Percentiles rank a stretch among this genome's conserved stretches.
Evolutionary conservation across 2,113 vertebrate genomes (phyloP).

Genomic region (Polyodon spathula): DNA sequence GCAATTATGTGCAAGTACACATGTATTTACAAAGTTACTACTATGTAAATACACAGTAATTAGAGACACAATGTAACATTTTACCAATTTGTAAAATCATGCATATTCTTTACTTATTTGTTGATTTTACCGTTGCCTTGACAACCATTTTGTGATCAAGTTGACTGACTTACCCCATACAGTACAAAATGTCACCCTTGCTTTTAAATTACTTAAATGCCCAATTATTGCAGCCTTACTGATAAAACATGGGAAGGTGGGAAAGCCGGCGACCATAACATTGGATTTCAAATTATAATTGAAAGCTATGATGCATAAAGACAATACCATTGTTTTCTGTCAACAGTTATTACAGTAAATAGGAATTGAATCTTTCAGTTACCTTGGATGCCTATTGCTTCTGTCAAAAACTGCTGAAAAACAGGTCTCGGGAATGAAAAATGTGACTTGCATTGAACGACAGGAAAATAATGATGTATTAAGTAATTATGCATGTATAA

Average conservation of each 20-base stretch:
- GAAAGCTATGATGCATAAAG: constrained; percentile 7
- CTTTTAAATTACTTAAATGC: neutral
- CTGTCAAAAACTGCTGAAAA: neutral
- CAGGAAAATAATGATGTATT: neutral
- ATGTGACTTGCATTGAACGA: neutral
- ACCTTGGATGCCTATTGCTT: neutral
- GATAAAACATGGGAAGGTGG: neutral
- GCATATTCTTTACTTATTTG: too few species aligned
- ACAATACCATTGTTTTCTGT: constrained; percentile 6
- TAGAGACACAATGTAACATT: too few species aligned
- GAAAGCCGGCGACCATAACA: constrained; percentile 4
- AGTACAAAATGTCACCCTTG: neutral
- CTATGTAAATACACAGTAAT: too few species aligned
- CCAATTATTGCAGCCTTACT: neutral
- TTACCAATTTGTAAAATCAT: too few species aligned
- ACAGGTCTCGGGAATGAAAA: neutral
- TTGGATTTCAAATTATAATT: constrained; percentile 9
- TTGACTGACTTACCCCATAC: neutral
- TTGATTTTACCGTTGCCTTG: too few species aligned
- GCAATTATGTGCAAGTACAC: too few species aligned
- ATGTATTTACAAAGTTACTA: too few species aligned
- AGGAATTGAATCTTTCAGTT: neutral
- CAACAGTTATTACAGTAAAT: constrained; percentile 6
- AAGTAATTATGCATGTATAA: neutral
- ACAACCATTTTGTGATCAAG: too few species aligned